Evolutionary conservation across 2,797 vertebrate species (phyloP), one percentile per base, ranked within the genome.

Genomic region (Acestrorhynchus altus): DNA sequence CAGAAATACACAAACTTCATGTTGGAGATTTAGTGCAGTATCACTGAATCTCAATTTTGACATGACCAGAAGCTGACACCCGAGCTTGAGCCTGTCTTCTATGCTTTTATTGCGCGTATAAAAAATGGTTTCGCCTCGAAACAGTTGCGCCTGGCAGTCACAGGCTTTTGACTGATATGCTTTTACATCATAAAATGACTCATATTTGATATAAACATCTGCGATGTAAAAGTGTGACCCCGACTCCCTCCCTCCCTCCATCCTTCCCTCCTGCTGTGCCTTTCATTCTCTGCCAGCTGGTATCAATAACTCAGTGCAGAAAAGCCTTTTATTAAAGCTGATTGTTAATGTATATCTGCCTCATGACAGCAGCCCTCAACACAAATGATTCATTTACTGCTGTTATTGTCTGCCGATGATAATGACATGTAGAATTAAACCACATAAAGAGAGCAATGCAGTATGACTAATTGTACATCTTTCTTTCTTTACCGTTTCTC

Each of bases 201-300:
- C 89, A 91, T 88, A 91, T 90, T 86, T 90, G 91, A 94, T 93
- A 93, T 92, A 91, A 93, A 93, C 92, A 92, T 93, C 91, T 93
- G 92, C 89, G 87, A 89, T 86, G 86, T 92, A 89, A 93, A 92
- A 80, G 57, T 78, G 80, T 77, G 82, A 89, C 87, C 87, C 77
- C 59, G 86, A 87, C 85, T 85, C 76, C 64, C 84, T 82, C 83
- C 22, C 59, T 60, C 60, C 52, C 65, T 47, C 70, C 12, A 49
- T 68, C 31, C 42, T 26, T 57, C 46, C 69, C 60, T 46, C 60
- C 74, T 64, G 80, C 78, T 70, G 65, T 31, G 69, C 51, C 72
- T 86, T 88, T 84, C 75, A 79, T 85, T 90, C 85, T 87, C 84
- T 90, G 86, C 90, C 88, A 91, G 89, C 81, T 91, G 90, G 82